phyloP scores from a whole-genome alignment of 1,140 invertebrate genomes.

The Zeugodacus cucurbitae region DNA sequence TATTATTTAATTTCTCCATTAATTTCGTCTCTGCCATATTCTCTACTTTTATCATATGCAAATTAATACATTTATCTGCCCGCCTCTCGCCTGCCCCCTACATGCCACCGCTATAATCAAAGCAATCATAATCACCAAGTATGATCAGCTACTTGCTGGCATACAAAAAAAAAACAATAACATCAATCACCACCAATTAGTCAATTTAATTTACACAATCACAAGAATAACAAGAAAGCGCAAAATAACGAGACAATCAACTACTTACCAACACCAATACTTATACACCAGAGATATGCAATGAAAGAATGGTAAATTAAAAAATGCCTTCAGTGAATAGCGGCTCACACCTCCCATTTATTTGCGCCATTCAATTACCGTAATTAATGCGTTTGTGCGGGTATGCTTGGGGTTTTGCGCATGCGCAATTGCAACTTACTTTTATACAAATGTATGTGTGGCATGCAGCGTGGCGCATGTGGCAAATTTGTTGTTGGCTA shows the following conservation, averaged over 20 bases:
- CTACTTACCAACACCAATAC: background rate
- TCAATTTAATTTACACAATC: background rate
- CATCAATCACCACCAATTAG: background rate
- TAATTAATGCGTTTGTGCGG: background rate
- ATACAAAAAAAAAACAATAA: background rate
- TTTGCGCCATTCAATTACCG: constrained; percentile 11
- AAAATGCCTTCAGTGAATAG: background rate
- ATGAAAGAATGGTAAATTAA: background rate
- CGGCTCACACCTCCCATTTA: constrained; percentile 16
- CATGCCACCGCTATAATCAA: background rate
- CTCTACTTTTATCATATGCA: too few species aligned
- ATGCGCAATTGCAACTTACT: background rate
- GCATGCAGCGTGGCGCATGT: background rate
- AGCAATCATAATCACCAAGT: background rate
- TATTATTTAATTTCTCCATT: too few species aligned
- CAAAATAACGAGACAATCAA: background rate
- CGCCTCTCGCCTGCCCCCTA: background rate
- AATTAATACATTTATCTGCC: too few species aligned
- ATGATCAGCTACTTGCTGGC: background rate
- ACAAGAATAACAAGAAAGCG: background rate
- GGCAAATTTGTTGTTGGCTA: background rate
- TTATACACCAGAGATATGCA: too few species aligned
- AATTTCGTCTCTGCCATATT: too few species aligned
- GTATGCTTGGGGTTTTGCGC: background rate
- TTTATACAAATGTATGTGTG: background rate